Evolutionary conservation across 2,113 vertebrate genomes (phyloP).

Genomic region (Takifugu bimaculatus): DNA sequence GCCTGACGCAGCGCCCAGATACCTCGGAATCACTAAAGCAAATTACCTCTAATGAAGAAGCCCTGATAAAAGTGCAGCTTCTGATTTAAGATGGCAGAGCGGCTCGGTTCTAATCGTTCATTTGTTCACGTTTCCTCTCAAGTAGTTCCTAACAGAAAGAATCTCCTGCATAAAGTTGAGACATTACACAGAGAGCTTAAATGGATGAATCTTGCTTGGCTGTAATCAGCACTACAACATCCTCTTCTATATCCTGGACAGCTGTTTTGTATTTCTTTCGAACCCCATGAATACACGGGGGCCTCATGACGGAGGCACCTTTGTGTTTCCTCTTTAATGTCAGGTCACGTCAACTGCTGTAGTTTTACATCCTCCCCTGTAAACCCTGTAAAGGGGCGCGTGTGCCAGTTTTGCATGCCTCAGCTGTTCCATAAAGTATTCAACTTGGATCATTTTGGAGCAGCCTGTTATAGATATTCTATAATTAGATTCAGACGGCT

Average conservation of each 20-base stretch:
- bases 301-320: background rate
- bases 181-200: conserved; percentile 9
- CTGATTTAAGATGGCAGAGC: conserved; percentile 61
- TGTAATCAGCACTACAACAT: no score
- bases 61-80: conserved; percentile 71
- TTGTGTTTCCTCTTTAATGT: no score
- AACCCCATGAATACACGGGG: background rate
- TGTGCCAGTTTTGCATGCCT: conserved; percentile 14
- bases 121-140: conserved; percentile 51
- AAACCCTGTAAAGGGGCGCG: no score
- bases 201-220: no score
- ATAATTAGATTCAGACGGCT: conserved; percentile 55
- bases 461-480: conserved; percentile 37
- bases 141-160: conserved; percentile 42
- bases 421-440: conserved; percentile 42
- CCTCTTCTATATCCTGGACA: no score
- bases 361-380: background rate
- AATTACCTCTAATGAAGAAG: conserved; percentile 75
- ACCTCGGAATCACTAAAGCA: conserved; percentile 67
- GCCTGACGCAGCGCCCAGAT: conserved; percentile 36
- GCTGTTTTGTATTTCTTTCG: background rate
- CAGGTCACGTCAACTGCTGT: no score
- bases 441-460: conserved; percentile 38
- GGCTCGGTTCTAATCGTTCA: conserved; percentile 52
- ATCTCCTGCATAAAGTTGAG: conserved; percentile 46